Base-by-base conservation (phyloP, 2,797 vertebrate genomes). In the Typhlichthys eigenmanni region DNA sequence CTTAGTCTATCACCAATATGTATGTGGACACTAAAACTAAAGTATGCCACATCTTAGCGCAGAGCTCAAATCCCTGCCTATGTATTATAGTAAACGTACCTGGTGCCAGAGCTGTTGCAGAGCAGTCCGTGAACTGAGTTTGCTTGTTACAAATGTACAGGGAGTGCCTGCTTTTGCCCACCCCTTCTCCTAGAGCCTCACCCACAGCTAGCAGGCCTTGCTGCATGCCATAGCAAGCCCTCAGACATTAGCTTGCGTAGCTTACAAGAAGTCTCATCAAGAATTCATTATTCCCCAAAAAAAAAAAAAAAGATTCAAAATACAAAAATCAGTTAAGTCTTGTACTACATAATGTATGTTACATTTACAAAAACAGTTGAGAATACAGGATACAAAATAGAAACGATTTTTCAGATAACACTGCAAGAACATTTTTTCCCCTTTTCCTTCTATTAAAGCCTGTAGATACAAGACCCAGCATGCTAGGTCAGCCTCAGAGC, bases 141-240 rank as follows among this genome's bases (percentile, higher is more conserved):
- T 89, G 87, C 79, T 80, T 34, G 14, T 84, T 87, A 52, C 87
- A 89, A 86, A 84, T 49, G 38, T 61, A 69, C 57, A 74, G 55
- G 76, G 48, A 53, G 24, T 47, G 52, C 80, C 68, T 68, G 52
- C 24, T 38, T 48, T 19, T 8, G 57, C 74, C 78, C 74, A 64
- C 75, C 80, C 54, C 74, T 68, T 74, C 43, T 57, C n/a, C 11
- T 13, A 10, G 8, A 67, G 76, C 85, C 79, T 86, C 87, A 85
- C 87, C 88, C 83, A 65, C 45, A 58, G 49, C 69, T 32, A 13
- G 19, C 19, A 54, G 54, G 58, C 13, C 58, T 34, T 13, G 58
- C 53, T 67, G 51, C 54, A 32, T 55, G 54, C 32, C 32, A 32
- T 8, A 4, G 24, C 3, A 13, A 19, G 3, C 47, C 54, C 54